Conservation (phyloP, 2,888 invertebrate species). For the Cosmopolites sordidus region DNA sequence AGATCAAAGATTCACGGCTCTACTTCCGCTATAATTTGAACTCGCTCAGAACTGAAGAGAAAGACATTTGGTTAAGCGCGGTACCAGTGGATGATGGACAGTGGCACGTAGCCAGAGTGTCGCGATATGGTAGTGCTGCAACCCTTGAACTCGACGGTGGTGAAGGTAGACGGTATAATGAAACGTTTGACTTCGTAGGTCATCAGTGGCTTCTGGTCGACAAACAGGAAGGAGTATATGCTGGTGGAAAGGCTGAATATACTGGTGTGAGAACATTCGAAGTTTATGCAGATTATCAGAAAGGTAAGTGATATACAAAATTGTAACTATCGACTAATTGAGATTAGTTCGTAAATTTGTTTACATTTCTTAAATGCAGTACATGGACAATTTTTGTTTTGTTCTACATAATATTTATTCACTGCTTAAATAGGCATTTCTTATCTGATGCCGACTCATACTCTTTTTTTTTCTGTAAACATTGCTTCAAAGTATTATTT, state of each 20-base stretch:
- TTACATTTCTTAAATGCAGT: too few species aligned
- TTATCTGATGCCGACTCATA: too few species aligned
- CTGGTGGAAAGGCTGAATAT: constrained; percentile 93
- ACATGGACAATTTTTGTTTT: too few species aligned
- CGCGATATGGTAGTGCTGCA: constrained; percentile 88
- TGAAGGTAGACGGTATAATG: constrained; percentile 89
- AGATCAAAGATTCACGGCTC: constrained; percentile 83
- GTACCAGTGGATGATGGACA: constrained; percentile 92
- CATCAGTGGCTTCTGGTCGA: constrained; percentile 91
- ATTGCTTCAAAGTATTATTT: too few species aligned
- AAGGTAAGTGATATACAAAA: constrained; percentile 61
- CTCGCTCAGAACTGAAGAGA: constrained; percentile 83
- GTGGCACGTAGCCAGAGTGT: constrained; percentile 92
- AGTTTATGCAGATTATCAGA: constrained; percentile 91
- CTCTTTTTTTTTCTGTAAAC: too few species aligned
- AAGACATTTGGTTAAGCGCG: constrained; percentile 83
- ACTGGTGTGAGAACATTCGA: constrained; percentile 91
- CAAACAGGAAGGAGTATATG: constrained; percentile 92
- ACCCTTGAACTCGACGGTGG: constrained; percentile 91
- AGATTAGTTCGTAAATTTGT: too few species aligned
- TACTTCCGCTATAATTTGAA: constrained; percentile 92
- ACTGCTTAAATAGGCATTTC: too few species aligned
- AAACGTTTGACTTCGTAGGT: constrained; percentile 84
- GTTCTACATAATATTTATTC: too few species aligned
- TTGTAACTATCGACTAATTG: too few species aligned